phyloP scores from a whole-genome alignment of 2,888 invertebrate genomes.

The Autographa gamma region DNA sequence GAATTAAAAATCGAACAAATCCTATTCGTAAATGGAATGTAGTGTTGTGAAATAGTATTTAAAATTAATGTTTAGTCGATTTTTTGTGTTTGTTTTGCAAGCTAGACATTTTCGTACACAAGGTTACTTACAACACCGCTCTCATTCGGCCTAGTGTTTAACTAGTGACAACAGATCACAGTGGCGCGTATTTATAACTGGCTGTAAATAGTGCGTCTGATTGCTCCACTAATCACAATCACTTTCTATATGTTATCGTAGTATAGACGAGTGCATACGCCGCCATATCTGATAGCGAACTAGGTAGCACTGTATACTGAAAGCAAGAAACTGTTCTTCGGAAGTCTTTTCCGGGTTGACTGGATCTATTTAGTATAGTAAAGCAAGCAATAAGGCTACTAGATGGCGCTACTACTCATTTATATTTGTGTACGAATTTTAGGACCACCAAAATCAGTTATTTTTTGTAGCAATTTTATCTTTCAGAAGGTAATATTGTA shows the following conservation, averaged over 20 bases:
- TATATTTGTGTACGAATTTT: too few species aligned
- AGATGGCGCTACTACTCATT: too few species aligned
- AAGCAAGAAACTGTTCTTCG: not conserved
- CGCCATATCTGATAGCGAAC: not conserved
- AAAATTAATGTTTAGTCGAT: not conserved
- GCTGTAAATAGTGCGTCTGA: constrained; percentile 68
- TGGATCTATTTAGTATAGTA: too few species aligned
- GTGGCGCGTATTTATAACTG: constrained; percentile 62
- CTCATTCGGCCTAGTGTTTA: constrained; percentile 45
- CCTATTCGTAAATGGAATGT: constrained; percentile 10
- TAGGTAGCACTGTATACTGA: not conserved
- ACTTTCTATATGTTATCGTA: constrained; percentile 43
- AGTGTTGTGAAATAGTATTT: not conserved
- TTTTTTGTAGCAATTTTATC: too few species aligned
- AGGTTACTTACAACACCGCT: constrained; percentile 51
- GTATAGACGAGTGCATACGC: constrained; percentile 18
- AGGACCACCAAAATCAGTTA: too few species aligned
- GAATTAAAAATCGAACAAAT: not conserved
- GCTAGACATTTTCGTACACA: constrained; percentile 46
- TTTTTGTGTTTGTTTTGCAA: constrained; percentile 45
- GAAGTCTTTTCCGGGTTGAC: too few species aligned
- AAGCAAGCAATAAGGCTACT: too few species aligned
- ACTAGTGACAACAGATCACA: constrained; percentile 63
- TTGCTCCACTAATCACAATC: constrained; percentile 68
- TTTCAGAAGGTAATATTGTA: too few species aligned